phyloP scores from a whole-genome alignment of 2,797 vertebrate species.

The Cynodonichthys magdalenae region DNA sequence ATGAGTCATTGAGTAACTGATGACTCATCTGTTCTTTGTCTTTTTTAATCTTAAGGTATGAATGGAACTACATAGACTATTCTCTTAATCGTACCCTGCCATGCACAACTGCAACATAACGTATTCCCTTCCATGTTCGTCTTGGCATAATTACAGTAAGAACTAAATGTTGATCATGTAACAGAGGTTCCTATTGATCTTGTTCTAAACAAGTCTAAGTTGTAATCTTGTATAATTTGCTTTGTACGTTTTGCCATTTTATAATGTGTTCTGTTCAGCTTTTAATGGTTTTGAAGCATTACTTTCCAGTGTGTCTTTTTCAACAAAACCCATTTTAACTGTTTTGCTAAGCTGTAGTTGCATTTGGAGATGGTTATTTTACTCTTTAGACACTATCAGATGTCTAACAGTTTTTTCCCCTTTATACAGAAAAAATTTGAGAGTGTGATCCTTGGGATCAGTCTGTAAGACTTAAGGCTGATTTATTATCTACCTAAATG shows the following conservation, averaged over 20 bases:
- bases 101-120: background rate
- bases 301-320: too few species aligned
- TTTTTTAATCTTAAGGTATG: background rate
- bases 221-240: background rate
- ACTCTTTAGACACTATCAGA: too few species aligned
- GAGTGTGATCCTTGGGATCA: too few species aligned
- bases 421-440: too few species aligned
- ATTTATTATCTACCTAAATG: too few species aligned
- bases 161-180: too few species aligned
- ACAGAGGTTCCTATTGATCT: background rate
- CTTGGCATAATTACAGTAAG: background rate
- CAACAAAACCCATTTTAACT: too few species aligned
- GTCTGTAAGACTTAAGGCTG: too few species aligned
- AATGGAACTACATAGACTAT: background rate
- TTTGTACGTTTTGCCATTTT: background rate
- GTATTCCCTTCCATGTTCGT: background rate
- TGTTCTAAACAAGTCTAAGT: background rate
- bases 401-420: too few species aligned
- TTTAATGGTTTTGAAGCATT: too few species aligned
- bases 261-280: background rate
- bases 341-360: too few species aligned
- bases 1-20: background rate
- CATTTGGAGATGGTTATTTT: too few species aligned
- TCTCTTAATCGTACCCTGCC: background rate
- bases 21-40: background rate